Evolutionary conservation across 2,888 invertebrate genomes (phyloP).

Genomic region (Cistogaster globosa): DNA sequence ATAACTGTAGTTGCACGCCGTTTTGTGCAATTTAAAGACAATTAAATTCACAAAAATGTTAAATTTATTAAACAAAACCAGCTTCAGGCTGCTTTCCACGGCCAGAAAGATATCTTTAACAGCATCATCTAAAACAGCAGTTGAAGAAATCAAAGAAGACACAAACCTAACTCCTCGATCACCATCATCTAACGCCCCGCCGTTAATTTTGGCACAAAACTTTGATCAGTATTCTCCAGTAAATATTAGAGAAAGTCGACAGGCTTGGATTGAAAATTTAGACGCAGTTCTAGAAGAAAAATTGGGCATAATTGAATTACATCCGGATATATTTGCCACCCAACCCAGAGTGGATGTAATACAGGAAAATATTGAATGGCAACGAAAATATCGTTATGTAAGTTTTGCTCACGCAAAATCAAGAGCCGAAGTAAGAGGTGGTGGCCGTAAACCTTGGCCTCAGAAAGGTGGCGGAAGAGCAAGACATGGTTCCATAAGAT

Average conservation of each 20-base stretch:
- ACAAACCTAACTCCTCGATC: not conserved
- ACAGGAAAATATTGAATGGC: conserved; percentile 94
- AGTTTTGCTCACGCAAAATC: conserved; percentile 91
- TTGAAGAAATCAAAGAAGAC: conserved; percentile 51
- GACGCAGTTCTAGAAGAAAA: conserved; percentile 90
- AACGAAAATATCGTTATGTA: conserved; percentile 90
- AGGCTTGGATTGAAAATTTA: conserved; percentile 94
- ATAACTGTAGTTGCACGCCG: conserved; percentile 10
- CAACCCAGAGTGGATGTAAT: conserved; percentile 94
- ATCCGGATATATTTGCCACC: conserved; percentile 93
- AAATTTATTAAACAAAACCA: conserved; percentile 77
- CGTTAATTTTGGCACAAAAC: conserved; percentile 77
- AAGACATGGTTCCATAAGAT: conserved; percentile 95
- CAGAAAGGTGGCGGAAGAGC: conserved; percentile 97
- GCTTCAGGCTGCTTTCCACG: conserved; percentile 73
- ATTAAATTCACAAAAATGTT: conserved; percentile 74
- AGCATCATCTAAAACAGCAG: conserved; percentile 9
- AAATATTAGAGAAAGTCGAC: conserved; percentile 83
- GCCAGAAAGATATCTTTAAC: conserved; percentile 72
- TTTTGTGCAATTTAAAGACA: not conserved
- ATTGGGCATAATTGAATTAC: conserved; percentile 93
- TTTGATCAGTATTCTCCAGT: conserved; percentile 74
- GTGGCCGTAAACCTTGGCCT: conserved; percentile 97
- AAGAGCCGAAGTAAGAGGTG: conserved; percentile 93
- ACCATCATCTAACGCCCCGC: conserved; percentile 42